These are phyloP conservation scores for Eulemur coronatus DNA, from an alignment of 2,797 vertebrate genomes.

Conservation along the genomic window DNA sequence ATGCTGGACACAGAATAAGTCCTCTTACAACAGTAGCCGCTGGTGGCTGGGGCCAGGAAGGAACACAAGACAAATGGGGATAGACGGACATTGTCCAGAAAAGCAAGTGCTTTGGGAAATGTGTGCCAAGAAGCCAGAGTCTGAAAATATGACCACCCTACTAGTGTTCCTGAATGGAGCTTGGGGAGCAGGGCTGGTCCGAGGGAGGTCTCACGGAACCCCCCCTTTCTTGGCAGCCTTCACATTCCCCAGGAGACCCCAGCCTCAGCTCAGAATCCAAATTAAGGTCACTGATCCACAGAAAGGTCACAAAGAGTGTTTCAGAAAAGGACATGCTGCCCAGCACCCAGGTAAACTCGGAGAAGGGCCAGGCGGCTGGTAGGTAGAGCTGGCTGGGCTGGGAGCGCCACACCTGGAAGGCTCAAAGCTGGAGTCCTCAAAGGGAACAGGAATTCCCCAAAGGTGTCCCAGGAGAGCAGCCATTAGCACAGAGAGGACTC, in stretches of 20 bases:
- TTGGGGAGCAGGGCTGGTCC: neutral
- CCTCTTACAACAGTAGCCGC: neutral
- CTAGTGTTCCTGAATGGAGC: neutral
- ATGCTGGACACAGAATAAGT: neutral
- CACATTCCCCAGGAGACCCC: neutral
- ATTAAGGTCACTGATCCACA: neutral
- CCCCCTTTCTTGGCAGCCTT: neutral
- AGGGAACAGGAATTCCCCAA: neutral
- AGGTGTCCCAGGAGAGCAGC: neutral
- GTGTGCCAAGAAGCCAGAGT: neutral
- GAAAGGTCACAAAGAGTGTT: conserved; percentile 12
- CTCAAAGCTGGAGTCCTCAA: neutral
- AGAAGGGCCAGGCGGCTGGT: neutral
- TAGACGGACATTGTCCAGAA: neutral
- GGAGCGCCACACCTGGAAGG: neutral
- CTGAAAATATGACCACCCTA: neutral
- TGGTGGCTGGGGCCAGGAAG: neutral
- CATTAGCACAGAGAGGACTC: neutral
- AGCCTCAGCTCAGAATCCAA: neutral
- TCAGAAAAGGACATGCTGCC: neutral
- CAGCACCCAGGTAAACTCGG: neutral
- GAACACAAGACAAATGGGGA: neutral
- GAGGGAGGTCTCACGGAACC: neutral
- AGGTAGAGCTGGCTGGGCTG: neutral
- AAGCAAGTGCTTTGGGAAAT: neutral